Evolutionary conservation across 2,113 vertebrate species (phyloP).

Genomic region (Excalfactoria chinensis): DNA sequence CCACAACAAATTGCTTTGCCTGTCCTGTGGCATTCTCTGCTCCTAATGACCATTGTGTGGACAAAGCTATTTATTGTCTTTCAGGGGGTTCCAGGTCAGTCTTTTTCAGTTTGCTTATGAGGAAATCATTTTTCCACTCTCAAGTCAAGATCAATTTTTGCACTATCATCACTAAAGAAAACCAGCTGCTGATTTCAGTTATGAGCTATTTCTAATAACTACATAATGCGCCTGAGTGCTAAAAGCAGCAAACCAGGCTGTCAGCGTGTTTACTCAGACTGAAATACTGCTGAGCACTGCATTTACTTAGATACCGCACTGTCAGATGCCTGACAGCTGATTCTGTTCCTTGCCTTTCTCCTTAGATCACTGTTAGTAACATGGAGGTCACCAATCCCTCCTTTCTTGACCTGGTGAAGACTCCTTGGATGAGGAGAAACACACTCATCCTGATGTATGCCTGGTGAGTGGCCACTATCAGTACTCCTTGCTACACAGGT

Average conservation of each 20-base stretch:
- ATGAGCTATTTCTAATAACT: neutral
- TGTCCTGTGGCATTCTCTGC: neutral
- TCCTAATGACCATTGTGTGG: neutral
- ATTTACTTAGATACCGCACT: neutral
- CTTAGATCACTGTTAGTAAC: conserved; percentile 79
- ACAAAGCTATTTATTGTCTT: neutral
- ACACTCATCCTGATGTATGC: conserved; percentile 92
- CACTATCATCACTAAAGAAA: neutral
- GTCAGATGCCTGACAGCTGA: neutral
- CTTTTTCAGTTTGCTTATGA: neutral
- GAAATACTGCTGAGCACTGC: neutral
- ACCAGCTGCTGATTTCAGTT: neutral
- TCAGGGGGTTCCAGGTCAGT: neutral
- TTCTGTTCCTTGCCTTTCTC: conserved; percentile 37
- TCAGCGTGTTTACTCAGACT: neutral
- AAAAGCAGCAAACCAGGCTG: neutral
- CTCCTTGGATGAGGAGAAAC: conserved; percentile 89
- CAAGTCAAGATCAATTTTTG: neutral
- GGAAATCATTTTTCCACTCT: neutral
- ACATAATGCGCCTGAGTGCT: neutral
- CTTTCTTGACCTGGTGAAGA: conserved; percentile 86
- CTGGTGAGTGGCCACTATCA: conserved; percentile 80
- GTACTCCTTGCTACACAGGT: neutral
- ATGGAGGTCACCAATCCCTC: conserved; percentile 83
- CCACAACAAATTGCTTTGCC: neutral